Conservation (phyloP, 2,113 vertebrate species). For the Tamias sibiricus region DNA sequence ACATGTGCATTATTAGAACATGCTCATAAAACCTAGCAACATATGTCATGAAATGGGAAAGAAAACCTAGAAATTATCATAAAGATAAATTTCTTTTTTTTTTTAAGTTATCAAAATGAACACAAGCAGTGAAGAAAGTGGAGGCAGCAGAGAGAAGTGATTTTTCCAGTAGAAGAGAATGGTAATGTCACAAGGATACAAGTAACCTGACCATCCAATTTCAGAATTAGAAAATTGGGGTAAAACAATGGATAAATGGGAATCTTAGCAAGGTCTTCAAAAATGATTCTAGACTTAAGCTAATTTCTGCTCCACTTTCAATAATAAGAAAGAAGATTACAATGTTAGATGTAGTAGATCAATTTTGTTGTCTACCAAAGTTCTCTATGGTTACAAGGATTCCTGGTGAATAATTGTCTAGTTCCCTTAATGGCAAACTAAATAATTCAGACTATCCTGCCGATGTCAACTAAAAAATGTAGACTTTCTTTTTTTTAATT, state of each 20-base stretch:
- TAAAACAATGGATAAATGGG: background rate
- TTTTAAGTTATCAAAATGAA: background rate
- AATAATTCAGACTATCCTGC: background rate
- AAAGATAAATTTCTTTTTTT: background rate
- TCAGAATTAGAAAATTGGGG: slow-evolving; percentile 13
- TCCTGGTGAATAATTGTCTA: background rate
- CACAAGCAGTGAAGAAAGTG: background rate
- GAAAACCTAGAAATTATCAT: background rate
- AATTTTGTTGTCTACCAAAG: background rate
- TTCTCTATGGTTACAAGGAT: background rate
- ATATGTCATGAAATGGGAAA: background rate
- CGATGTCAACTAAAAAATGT: background rate
- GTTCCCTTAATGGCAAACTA: background rate
- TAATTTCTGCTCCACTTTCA: slow-evolving; percentile 21
- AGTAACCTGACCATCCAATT: background rate
- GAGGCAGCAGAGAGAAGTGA: background rate
- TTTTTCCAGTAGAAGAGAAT: background rate
- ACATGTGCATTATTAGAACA: slow-evolving; percentile 1
- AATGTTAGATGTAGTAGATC: background rate
- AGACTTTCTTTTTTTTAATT: background rate
- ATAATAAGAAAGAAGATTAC: background rate
- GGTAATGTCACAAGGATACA: background rate
- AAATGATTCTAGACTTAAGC: background rate
- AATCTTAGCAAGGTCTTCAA: slow-evolving; percentile 31
- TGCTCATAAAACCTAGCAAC: background rate